These are phyloP conservation scores for Parus major DNA, from an alignment of 2,113 vertebrate species.

Conservation along the genomic window DNA sequence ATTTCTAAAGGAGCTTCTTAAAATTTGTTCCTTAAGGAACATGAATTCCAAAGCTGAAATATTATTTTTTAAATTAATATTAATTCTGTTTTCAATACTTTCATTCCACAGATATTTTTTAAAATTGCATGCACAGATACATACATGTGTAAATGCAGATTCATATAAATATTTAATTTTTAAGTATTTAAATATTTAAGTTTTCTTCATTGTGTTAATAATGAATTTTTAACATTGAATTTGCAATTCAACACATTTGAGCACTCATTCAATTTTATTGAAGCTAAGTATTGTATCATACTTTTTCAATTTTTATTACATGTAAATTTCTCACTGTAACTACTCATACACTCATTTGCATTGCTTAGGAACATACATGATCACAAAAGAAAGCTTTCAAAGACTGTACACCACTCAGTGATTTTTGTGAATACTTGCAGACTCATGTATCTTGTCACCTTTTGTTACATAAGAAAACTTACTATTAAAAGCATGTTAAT, in stretches of 20 bases:
- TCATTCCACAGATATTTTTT: neutral
- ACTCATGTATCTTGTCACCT: neutral
- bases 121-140: neutral
- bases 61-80: neutral
- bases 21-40: neutral
- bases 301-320: neutral
- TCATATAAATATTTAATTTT: neutral
- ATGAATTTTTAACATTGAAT: neutral
- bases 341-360: neutral
- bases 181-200: neutral
- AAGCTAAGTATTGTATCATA: neutral
- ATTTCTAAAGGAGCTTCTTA: neutral
- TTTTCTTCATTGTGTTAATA: neutral
- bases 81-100: neutral
- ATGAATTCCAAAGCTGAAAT: neutral
- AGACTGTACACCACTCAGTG: neutral
- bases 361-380: neutral
- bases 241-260: neutral
- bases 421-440: neutral
- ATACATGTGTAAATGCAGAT: fast-evolving
- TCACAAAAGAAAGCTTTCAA: neutral
- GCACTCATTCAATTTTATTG: neutral
- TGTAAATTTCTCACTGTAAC: neutral
- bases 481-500: neutral
- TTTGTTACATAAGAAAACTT: neutral